A percentile compares a stretch with the other conserved stretches of the same genome.
phyloP scores from a whole-genome alignment of 2,888 invertebrate species.

The Amiota minor region DNA sequence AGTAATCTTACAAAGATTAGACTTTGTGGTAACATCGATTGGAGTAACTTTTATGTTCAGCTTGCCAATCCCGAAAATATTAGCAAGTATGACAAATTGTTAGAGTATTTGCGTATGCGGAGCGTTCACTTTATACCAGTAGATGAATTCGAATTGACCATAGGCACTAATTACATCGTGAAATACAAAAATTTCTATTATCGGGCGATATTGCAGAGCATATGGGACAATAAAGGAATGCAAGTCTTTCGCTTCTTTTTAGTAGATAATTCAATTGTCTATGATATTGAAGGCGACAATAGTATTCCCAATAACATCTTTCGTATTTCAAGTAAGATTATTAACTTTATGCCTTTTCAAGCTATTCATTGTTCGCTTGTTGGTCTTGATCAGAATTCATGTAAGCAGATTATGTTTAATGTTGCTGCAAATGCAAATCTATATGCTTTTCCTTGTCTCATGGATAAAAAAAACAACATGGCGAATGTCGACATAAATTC shows the following conservation, averaged over 20 bases:
- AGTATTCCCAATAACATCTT: constrained; percentile 47
- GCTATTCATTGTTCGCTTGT: constrained; percentile 53
- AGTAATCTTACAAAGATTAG: not conserved
- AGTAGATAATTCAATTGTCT: constrained; percentile 52
- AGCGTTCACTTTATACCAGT: too few species aligned
- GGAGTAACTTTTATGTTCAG: constrained; percentile 4
- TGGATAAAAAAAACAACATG: not conserved
- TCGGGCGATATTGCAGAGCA: constrained; percentile 54
- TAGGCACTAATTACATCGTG: constrained; percentile 52
- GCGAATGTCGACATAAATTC: constrained; percentile 8
- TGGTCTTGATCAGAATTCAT: constrained; percentile 47
- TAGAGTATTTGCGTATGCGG: not conserved
- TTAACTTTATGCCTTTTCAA: constrained; percentile 55
- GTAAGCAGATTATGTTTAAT: not conserved
- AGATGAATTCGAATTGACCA: not conserved
- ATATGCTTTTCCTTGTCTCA: constrained; percentile 2
- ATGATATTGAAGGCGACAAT: constrained; percentile 27
- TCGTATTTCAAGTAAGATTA: constrained; percentile 47
- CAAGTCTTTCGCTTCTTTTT: constrained; percentile 51
- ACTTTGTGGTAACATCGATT: not conserved
- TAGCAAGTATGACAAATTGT: not conserved
- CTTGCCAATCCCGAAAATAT: not conserved
- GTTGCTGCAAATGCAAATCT: not conserved
- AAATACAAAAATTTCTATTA: constrained; percentile 46
- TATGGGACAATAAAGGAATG: constrained; percentile 38